Base-by-base conservation (phyloP, 2,797 vertebrate species). In the Enteromius trimaculatus region DNA sequence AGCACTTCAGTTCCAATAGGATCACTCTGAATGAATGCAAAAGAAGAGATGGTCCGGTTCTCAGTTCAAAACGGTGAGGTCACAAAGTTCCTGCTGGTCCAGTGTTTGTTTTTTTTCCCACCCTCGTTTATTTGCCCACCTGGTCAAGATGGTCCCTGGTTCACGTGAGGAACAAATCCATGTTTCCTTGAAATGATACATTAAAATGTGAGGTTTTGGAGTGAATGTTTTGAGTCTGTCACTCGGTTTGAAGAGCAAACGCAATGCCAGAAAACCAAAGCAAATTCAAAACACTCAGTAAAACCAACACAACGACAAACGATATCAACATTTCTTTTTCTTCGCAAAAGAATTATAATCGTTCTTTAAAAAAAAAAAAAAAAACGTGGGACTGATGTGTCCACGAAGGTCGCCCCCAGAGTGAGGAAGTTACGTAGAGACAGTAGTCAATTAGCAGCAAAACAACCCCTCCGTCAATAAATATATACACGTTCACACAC, bases 391-490 rank as follows among this genome's bases (percentile, higher is more conserved):
- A 91, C 91, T 91, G 84, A 91, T 89, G 88, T 93, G 89, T 92
- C 91, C 92, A 65, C 14, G 23, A 66, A 37, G 77, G 77, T 76
- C 39, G 66, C 68, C 74, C 60, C 9, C 1, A 80, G 66, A 83
- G 66, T 74, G 70, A 84, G 79, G 80, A 87, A 84, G 96, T 97
- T 97, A 97, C 95, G 97, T 96, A 96, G 95, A 97, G 95, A 98
- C 98, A 99, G 98, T 97, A 99, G 97, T 98, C 96, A 93, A 96
- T 97, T 98, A 99, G 98, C 98, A 99, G 97, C 98, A 98, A 93
- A 97, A 93, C 93, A 94, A 95, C 95, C 86, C 87, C 90, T 87
- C 85, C 78, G 60, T 92, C 92, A 95, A 99, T 98, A 97, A 97
- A 97, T 96, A 95, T 97, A 97, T 95, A 95, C 95, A 75, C 88